Percentiles rank a stretch among this genome's conserved stretches.
Evolutionary conservation across 2,113 vertebrate genomes (phyloP).

Genomic region (Siniperca chuatsi): DNA sequence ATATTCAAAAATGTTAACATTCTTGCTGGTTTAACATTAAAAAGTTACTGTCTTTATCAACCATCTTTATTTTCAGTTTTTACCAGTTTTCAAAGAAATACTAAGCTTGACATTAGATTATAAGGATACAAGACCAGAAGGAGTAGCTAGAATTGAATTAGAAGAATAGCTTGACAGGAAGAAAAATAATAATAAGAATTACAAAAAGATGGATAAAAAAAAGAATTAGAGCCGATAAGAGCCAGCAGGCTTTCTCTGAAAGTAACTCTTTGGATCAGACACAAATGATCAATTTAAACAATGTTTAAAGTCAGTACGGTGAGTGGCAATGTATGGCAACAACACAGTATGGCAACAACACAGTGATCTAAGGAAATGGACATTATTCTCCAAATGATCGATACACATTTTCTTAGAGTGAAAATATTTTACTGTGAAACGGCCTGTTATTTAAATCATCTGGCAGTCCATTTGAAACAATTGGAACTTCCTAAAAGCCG

Average conservation of each 20-base stretch:
- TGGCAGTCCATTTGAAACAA: conserved; percentile 7
- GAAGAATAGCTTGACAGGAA: neutral
- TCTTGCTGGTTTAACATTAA: too few relatives aligned
- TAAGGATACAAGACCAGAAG: neutral
- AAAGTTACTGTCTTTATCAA: too few relatives aligned
- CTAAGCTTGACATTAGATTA: too few relatives aligned
- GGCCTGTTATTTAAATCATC: conserved; percentile 16
- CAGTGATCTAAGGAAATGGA: conserved; percentile 3
- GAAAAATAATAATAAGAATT: neutral
- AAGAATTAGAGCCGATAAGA: neutral
- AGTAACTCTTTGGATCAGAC: conserved; percentile 1
- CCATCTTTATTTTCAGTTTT: too few relatives aligned
- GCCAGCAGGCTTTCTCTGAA: neutral
- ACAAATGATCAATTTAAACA: conserved; percentile 9
- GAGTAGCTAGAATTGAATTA: neutral
- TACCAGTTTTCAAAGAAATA: too few relatives aligned
- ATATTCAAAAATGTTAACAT: too few relatives aligned
- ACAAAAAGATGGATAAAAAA: neutral
- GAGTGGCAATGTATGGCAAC: neutral
- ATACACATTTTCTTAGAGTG: neutral
- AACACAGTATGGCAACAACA: conserved; percentile 10
- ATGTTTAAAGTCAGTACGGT: neutral
- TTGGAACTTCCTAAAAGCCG: conserved; percentile 4
- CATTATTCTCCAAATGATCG: conserved; percentile 13
- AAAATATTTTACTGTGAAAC: conserved; percentile 25